phyloP scores from a whole-genome alignment of 2,113 vertebrate genomes.

The Chiloscyllium plagiosum region DNA sequence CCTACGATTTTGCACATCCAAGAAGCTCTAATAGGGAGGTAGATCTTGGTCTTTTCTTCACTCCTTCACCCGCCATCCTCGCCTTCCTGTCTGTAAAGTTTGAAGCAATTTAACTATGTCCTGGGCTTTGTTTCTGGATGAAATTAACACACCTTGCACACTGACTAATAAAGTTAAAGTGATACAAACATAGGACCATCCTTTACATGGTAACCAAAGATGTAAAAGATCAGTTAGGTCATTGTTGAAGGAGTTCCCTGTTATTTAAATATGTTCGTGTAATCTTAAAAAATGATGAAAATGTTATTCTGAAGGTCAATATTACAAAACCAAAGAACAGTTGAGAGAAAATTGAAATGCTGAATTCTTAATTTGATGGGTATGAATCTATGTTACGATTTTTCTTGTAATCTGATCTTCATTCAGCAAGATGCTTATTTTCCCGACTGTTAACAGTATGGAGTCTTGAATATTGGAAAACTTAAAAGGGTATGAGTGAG shows the following conservation, averaged over 20 bases:
- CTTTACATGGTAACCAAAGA: neutral
- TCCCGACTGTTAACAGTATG: neutral
- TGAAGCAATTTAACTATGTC: neutral
- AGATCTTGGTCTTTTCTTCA: neutral
- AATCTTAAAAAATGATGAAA: neutral
- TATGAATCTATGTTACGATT: neutral
- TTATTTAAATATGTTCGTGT: neutral
- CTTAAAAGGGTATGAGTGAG: neutral
- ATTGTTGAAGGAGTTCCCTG: neutral
- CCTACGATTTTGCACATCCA: neutral
- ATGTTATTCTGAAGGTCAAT: neutral
- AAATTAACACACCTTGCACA: neutral
- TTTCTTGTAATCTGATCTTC: neutral
- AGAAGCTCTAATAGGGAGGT: neutral
- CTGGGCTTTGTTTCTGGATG: neutral
- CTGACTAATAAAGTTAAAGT: neutral
- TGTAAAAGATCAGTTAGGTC: neutral
- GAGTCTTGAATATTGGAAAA: neutral
- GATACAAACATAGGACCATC: neutral
- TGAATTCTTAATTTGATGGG: neutral
- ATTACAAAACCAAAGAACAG: neutral
- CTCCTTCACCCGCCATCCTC: neutral
- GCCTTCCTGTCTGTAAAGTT: neutral
- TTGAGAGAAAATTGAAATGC: neutral
- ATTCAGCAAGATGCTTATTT: neutral